Base-by-base conservation (phyloP, 2,113 vertebrate genomes). In the Aix galericulata region DNA sequence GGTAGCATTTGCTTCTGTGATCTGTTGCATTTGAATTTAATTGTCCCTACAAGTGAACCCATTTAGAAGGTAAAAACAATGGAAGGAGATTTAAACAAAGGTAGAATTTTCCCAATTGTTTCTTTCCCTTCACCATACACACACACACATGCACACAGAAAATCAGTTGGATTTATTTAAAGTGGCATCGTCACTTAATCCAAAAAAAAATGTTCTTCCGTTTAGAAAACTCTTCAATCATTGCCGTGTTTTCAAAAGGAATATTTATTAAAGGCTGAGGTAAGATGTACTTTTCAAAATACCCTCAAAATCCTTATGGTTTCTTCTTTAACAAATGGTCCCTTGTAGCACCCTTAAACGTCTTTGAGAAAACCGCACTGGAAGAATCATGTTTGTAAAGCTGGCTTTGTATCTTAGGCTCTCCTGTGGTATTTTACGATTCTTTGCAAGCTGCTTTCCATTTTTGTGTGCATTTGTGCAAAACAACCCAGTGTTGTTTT, bases 21-120 rank as follows among this genome's bases (percentile, higher is more conserved):
- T 90, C 77, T 90, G 32, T 78, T 91, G 62, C 44, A 82, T 78
- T 79, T 84, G 62, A 88, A 88, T 92, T 90, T 79, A 84, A 82
- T 93, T 81, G 3, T 63, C 13, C 66, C 94, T 82, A 87, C 31
- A 92, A 59, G 62, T 82, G 66, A 93, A 79, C 31, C 23, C 69
- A 52, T 75, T 84, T 66, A 71, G 38, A 80, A 74, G 77, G 8
- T 4, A 3, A 77, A 76, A 88, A 67, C 29, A 63, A 44, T 29
- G 17, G 38, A 89, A 80, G 17, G 40, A 81, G 21, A 60, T 86
- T 71, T 84, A 93, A 88, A 72, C 38, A 53, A 88, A 69, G 44
- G 48, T 7, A 76, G 38, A 53, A 26, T 55, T 88, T 91, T 36
- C 44, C 34, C 7, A 13, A 34, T 25, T n/a, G 48, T 75, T 87